Conservation (phyloP, 2,888 invertebrate species). For the Synergus gifuensis region DNA sequence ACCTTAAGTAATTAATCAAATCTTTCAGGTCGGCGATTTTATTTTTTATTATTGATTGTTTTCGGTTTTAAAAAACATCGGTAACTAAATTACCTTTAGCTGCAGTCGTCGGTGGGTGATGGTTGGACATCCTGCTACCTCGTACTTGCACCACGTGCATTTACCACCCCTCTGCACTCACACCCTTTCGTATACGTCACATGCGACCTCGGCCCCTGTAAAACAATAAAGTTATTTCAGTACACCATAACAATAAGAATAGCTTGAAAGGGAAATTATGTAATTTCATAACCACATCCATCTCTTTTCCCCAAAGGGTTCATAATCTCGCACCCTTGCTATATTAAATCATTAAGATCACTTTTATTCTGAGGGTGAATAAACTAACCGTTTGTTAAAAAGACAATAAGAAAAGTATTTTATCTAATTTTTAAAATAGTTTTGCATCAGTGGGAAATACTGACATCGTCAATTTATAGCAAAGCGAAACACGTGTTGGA, state of each 20-base stretch:
- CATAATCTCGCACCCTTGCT: not conserved
- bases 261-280: not conserved
- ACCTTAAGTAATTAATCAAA: no score
- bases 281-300: not conserved
- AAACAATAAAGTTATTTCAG: constrained; percentile 48
- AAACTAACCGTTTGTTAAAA: not conserved
- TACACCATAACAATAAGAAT: constrained; percentile 32
- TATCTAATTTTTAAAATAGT: not conserved
- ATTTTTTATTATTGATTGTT: not conserved
- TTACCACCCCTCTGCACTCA: constrained; percentile 56
- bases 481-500: constrained; percentile 53
- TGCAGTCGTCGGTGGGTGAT: constrained; percentile 65
- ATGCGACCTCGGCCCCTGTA: constrained; percentile 58
- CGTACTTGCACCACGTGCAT: constrained; percentile 66
- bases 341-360: not conserved
- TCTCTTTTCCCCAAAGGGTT: not conserved
- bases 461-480: constrained; percentile 14
- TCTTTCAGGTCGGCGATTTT: no score
- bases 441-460: not conserved
- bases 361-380: not conserved
- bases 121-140: constrained; percentile 68
- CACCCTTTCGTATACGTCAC: constrained; percentile 56
- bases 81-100: constrained; percentile 58
- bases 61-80: not conserved
- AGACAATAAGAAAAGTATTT: not conserved